These are phyloP conservation scores for Periparus ater DNA, from an alignment of 2,797 vertebrate genomes.

Conservation along the genomic window DNA sequence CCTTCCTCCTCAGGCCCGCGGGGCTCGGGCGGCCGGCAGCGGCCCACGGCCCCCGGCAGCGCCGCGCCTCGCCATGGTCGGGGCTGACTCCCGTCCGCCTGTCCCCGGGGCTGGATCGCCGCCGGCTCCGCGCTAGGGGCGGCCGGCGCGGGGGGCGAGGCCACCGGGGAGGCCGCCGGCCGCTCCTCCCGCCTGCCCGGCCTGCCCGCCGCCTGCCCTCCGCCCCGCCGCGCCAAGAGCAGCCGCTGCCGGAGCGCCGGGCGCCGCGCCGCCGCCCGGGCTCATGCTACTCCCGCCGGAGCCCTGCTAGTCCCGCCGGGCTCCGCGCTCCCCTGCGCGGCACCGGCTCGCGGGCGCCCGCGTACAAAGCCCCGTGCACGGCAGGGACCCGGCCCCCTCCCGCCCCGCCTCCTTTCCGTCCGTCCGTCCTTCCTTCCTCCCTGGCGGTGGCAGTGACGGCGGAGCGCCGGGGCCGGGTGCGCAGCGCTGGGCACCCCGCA, in stretches of 20 bases:
- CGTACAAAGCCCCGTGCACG: constrained; percentile 40
- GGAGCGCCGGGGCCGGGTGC: background rate
- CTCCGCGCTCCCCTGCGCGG: constrained; percentile 25
- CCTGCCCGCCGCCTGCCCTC: background rate
- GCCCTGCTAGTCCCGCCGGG: constrained; percentile 57
- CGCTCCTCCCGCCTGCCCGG: background rate
- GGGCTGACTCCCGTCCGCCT: background rate
- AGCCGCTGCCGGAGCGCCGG: background rate
- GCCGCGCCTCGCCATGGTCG: background rate
- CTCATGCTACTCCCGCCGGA: constrained; percentile 59
- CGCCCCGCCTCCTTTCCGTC: background rate
- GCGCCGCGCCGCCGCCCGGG: constrained; percentile 16
- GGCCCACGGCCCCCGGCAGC: background rate
- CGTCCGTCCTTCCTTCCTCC: background rate
- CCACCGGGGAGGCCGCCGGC: background rate
- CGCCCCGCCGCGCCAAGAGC: background rate
- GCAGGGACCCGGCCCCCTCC: background rate
- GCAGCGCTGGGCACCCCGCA: background rate
- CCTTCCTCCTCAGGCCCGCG: constrained; percentile 27
- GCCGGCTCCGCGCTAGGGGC: background rate
- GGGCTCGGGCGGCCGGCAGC: background rate
- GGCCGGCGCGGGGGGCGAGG: background rate
- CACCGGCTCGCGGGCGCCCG: constrained; percentile 43
- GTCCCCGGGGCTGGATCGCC: background rate
- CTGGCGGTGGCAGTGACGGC: background rate